phyloP scores from a whole-genome alignment of 2,797 vertebrate genomes.

The Coilia nasus region DNA sequence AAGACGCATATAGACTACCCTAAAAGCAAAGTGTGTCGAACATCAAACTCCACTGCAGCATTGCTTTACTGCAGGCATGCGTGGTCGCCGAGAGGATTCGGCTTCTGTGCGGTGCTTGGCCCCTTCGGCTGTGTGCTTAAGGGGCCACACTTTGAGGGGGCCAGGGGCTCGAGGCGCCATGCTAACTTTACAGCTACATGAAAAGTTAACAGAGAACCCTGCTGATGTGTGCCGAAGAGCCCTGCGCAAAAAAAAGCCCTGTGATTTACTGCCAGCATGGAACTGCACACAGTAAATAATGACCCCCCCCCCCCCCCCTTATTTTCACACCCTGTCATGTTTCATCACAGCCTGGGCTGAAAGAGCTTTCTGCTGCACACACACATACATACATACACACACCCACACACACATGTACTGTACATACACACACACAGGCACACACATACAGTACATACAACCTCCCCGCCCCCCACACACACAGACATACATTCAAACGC shows the following conservation, averaged over 20 bases:
- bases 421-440: neutral
- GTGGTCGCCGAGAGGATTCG: neutral
- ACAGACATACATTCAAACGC: neutral
- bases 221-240: neutral
- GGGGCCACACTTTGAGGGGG: neutral
- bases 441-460: neutral
- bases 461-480: neutral
- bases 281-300: neutral
- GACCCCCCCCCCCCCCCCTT: neutral
- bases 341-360: neutral
- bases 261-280: neutral
- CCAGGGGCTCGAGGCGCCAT: neutral
- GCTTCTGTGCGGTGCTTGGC: neutral
- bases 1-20: no score
- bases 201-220: neutral
- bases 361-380: neutral
- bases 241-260: no score
- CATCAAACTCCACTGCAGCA: no score
- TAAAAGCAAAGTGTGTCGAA: no score
- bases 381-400: constrained; percentile 6
- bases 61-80: no score
- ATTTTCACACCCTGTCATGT: neutral
- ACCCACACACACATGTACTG: neutral
- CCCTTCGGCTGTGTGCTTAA: neutral
- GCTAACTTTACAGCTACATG: constrained; percentile 13